Evolutionary conservation across 2,113 vertebrate genomes (phyloP).

Genomic region (Chlamydotis undulata): DNA sequence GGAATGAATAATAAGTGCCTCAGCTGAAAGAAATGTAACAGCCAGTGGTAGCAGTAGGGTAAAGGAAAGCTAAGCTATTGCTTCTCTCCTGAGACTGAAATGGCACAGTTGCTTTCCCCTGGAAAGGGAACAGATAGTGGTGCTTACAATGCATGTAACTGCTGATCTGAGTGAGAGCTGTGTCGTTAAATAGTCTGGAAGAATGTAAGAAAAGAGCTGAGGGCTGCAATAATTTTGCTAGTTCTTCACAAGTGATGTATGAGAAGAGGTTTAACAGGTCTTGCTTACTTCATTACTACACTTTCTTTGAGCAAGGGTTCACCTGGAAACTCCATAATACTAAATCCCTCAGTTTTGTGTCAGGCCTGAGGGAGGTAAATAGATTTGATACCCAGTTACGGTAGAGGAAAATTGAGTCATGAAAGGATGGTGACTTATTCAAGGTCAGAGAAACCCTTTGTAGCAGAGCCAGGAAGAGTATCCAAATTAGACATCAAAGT

Average conservation of each 20-base stretch:
- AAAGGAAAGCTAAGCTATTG: not conserved
- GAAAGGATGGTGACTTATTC: not conserved
- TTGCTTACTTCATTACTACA: not conserved
- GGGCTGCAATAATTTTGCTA: not conserved
- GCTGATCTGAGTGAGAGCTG: not conserved
- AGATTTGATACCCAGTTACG: not conserved
- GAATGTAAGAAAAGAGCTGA: not conserved
- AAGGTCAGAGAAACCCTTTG: not conserved
- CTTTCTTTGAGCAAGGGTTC: not conserved
- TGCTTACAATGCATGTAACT: not conserved
- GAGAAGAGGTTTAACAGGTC: not conserved
- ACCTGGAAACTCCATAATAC: not conserved
- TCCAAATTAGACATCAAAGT: not conserved
- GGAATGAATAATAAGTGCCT: not conserved
- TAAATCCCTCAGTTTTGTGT: not conserved
- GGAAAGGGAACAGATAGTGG: not conserved
- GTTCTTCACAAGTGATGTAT: fast-evolving
- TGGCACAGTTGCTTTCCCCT: not conserved
- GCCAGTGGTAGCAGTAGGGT: not conserved
- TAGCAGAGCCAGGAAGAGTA: not conserved
- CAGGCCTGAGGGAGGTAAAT: not conserved
- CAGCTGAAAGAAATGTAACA: not conserved
- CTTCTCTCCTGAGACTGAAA: not conserved
- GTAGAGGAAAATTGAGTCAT: not conserved
- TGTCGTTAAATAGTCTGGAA: not conserved